Evolutionary conservation across 2,113 vertebrate genomes (phyloP).

Genomic region (Channa maculata): DNA sequence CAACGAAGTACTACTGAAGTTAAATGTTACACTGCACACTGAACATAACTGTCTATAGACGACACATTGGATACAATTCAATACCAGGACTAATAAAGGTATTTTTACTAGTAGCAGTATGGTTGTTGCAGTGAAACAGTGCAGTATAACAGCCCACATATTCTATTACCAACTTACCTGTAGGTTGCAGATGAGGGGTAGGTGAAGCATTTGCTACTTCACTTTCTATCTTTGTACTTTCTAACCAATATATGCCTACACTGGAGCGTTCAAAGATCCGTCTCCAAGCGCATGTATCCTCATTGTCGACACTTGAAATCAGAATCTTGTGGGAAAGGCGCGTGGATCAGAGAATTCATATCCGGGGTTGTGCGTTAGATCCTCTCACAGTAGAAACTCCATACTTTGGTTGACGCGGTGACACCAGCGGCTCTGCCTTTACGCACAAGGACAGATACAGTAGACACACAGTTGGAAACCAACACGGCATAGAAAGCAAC

Average conservation of each 20-base stretch:
- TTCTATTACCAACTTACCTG: conserved; percentile 41
- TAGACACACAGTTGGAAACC: neutral
- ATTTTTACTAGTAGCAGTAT: neutral
- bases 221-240: conserved; percentile 6
- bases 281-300: conserved; percentile 53
- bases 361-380: conserved; percentile 3
- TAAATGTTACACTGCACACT: too few species aligned
- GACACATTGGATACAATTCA: neutral
- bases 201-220: conserved; percentile 25
- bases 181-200: conserved; percentile 1
- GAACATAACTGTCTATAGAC: neutral
- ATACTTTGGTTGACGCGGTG: conserved; percentile 21
- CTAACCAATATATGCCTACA: conserved; percentile 14
- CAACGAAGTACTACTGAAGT: neutral
- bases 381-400: neutral
- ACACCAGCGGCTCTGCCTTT: conserved; percentile 32
- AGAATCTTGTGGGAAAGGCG: conserved; percentile 22
- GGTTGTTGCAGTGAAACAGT: neutral
- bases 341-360: conserved; percentile 15
- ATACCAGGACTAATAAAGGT: too few species aligned
- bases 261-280: conserved; percentile 14
- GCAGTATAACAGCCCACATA: neutral
- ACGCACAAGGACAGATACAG: conserved; percentile 26
- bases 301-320: conserved; percentile 46
- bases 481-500: neutral